These are phyloP conservation scores for Nixonia krombeini DNA, from an alignment of 1,140 invertebrate genomes.

Conservation along the genomic window DNA sequence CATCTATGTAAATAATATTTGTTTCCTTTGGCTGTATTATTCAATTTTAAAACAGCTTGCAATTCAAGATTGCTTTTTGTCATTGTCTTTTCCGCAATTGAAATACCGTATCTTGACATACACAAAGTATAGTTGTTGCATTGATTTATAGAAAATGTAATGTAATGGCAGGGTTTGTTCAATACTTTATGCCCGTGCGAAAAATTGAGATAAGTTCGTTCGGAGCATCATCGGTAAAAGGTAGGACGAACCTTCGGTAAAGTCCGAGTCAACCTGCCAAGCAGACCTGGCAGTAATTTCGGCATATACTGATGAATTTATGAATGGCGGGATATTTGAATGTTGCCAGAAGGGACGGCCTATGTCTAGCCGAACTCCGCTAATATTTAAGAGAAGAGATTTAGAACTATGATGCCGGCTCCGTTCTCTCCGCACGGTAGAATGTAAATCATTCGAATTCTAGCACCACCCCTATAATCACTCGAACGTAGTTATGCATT, in stretches of 20 bases:
- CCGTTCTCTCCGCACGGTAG: conserved; percentile 15
- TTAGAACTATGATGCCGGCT: conserved; percentile 54
- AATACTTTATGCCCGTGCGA: conserved; percentile 15
- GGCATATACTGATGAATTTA: conserved; percentile 62
- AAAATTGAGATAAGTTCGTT: conserved; percentile 24
- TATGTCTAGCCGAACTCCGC: conserved; percentile 47
- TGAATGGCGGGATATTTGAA: conserved; percentile 63
- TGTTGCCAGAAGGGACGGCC: conserved; percentile 60
- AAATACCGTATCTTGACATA: too few species aligned
- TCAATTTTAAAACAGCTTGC: too few species aligned
- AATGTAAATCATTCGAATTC: conserved; percentile 64
- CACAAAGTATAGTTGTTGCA: conserved; percentile 20
- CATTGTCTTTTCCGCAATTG: too few species aligned
- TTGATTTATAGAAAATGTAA: conserved; percentile 24
- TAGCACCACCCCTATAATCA: conserved; percentile 66
- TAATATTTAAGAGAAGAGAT: conserved; percentile 57
- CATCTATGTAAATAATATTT: too few species aligned
- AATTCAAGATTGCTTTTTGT: too few species aligned
- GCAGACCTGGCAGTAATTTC: conserved; percentile 50
- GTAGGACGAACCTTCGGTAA: conserved; percentile 3
- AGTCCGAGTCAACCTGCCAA: conserved; percentile 18
- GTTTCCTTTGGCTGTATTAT: too few species aligned
- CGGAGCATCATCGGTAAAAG: not conserved
- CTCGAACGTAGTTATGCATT: conserved; percentile 48
- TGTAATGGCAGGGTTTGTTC: conserved; percentile 28